Evolutionary conservation across 2,113 vertebrate genomes (phyloP), one percentile per base, ranked within the genome.

Genomic region (Phalacrocorax brasilianus): DNA sequence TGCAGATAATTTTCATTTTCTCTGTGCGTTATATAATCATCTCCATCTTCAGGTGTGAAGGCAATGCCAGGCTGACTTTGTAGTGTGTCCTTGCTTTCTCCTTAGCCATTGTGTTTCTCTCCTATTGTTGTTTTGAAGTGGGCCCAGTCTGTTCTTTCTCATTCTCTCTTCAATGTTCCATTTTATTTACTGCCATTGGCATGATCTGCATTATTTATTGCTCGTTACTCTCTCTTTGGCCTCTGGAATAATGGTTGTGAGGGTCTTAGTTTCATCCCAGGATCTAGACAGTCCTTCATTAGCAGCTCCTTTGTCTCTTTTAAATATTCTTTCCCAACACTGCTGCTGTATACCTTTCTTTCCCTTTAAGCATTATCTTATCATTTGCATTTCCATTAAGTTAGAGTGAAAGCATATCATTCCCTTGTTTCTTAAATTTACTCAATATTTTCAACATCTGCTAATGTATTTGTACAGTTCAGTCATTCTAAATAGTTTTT

Each of bases 141-240:
- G 68, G 50, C 76, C 38, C 70, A 8, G 73, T 75, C 83, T 87
- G 79, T 89, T 88, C 80, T 80, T 58, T 87, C 74, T 93, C 38
- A 13, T 83, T 95, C 71, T 75, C 4, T 91, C 52, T 83, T 78
- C 79, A 65, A 11, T 4, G 11, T 91, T 85, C 72, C 18, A 27
- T 90, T 91, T 81, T 84, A 95, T 94, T 94, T 95, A 93, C 77
- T 92, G 74, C 82, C 45, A 70, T 77, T 97, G 90, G 79, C 91
- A 89, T 5, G 3, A 84, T 85, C 71, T 96, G 27, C 63, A 58
- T 94, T 95, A 81, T 88, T 95, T 97, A 92, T 84, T 95, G 86
- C 91, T 92, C 8, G 18, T 78, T 87, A 88, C 63, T 89, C 55
- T 79, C 47, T 89, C 67, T 95, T 78, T 81, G 80, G 88, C 68